phyloP scores from a whole-genome alignment of 1,140 invertebrate species.

The Aphelenchoides fujianensis region DNA sequence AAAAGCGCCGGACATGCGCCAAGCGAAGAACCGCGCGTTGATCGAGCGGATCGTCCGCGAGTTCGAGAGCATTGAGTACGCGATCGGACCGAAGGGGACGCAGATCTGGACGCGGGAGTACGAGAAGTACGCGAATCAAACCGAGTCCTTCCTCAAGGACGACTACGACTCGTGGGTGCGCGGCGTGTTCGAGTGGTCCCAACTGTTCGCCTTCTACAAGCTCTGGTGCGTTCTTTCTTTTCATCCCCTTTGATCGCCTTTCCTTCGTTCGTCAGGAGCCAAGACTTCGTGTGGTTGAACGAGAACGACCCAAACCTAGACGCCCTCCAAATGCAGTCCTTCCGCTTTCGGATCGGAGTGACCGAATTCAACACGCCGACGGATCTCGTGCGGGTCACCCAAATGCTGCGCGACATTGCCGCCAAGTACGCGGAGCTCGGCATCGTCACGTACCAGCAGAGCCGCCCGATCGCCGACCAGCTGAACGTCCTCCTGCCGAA shows the following conservation, averaged over 20 bases:
- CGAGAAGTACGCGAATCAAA: slow-evolving; percentile 58
- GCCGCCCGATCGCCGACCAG: slow-evolving; percentile 90
- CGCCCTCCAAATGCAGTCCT: slow-evolving; percentile 50
- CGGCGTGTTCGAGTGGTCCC: slow-evolving; percentile 60
- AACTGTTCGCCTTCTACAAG: slow-evolving; percentile 61
- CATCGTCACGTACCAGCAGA: slow-evolving; percentile 86
- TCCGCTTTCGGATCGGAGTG: slow-evolving; percentile 61
- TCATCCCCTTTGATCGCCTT: slow-evolving; percentile 21
- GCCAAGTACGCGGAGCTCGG: slow-evolving; percentile 73
- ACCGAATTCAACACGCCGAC: slow-evolving; percentile 55
- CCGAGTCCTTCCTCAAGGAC: slow-evolving; percentile 49
- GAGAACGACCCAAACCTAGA: slow-evolving; percentile 42
- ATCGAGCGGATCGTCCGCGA: slow-evolving; percentile 54
- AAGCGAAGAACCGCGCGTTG: slow-evolving; percentile 37
- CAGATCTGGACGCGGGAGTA: slow-evolving; percentile 60
- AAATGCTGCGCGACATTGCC: slow-evolving; percentile 73
- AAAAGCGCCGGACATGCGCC: slow-evolving; percentile 53
- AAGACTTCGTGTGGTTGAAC: slow-evolving; percentile 60
- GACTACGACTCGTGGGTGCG: slow-evolving; percentile 57
- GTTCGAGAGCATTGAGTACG: slow-evolving; percentile 50
- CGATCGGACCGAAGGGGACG: slow-evolving; percentile 54
- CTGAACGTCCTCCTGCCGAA: slow-evolving; percentile 86
- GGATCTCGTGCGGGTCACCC: slow-evolving; percentile 55
- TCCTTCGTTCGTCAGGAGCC: too few relatives aligned
- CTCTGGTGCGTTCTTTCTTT: slow-evolving; percentile 48